Evolutionary conservation across 2,888 invertebrate species (phyloP), one percentile per base, ranked within the genome.

Genomic region (Teinopalpus imperialis): DNA sequence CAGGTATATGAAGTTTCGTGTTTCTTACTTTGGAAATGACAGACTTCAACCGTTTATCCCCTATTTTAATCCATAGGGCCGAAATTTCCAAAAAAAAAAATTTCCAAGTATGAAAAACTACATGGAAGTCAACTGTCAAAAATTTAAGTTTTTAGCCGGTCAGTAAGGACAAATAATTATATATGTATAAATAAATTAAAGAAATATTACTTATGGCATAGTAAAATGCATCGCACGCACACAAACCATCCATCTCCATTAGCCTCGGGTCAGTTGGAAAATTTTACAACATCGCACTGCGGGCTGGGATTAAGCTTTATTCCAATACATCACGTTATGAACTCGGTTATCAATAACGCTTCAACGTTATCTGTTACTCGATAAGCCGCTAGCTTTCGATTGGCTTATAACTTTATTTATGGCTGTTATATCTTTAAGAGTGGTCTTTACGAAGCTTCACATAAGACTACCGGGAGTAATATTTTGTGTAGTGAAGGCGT

Each of bases 271-370:
- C 59, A 56, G 48, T 54, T 51, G 57, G 57, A 59, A 63, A 56
- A 56, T 57, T 63, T 58, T 53, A 58, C 61, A 61, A 57, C 60
- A 55, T 36, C 52, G 50, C 46, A 40, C 47, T 44, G 54, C 54
- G 51, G 40, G 43, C 35, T 32, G 48, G 56, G 56, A 59, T 59
- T 59, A 60, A 49, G 45, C 49, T 53, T 51, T 53, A 46, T 53
- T 55, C 40, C 54, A 49, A 54, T 55, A 55, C 51, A 51, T 52
- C 54, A 45, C 53, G 35, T 49, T 56, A 54, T 44, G 52, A 56
- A 50, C 53, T 46, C 34, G 51, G 39, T 34, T 35, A 31, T 14
- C 26, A 41, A 52, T 48, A 52, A 61, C 63, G 66, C 63, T 41
- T 54, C 50, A 53, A 47, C 51, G 52, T 52, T 50, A 55, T 54